Evolutionary conservation across 2,888 invertebrate species (phyloP), one percentile per base, ranked within the genome.

Genomic region (Andrena praecox): DNA sequence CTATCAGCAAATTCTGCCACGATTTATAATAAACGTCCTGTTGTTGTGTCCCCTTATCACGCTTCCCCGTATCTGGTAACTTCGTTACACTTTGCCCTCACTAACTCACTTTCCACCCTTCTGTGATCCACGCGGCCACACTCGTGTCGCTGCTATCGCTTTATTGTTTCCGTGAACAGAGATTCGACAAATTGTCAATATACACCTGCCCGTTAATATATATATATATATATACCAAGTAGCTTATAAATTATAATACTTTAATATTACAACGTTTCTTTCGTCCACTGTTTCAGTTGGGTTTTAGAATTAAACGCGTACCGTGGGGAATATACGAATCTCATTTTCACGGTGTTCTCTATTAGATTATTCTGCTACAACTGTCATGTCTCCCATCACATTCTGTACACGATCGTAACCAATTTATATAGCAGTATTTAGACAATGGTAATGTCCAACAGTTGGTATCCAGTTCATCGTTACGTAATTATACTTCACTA

Each of bases 381-480:
- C 73, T 85, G 67, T 77, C 56, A 62, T 67, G 50, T 75, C 24
- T 80, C 64, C 78, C 80, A 67, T 83, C 77, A 88, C 77, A n/a
- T 82, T 77, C 77, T 87, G 75, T 85, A 82, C 74, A 77, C 82
- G 77, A 66, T 79, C 80, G 80, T 85, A 88, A 83, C 74, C 64
- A 86, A 84, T 76, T 66, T 87, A 71, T 66, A 88, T 89, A 88
- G 88, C 89, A 89, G 93, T 93, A 93, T 92, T 92, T 93, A 93
- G 93, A 93, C 93, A 93, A 93, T 93, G 93, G 93, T 93, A 93
- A 93, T 93, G 91, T 93, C 93, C 93, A 93, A 93, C 93, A 93
- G 93, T 92, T 92, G 93, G 93, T 93, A 92, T 87, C 91, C 90
- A 87, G 73, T 80, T 89, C 85, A 88, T 91, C 86, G 89, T 90